Evolutionary conservation across 1,140 invertebrate species (phyloP).

Genomic region (Pygmarrhopalites habei): DNA sequence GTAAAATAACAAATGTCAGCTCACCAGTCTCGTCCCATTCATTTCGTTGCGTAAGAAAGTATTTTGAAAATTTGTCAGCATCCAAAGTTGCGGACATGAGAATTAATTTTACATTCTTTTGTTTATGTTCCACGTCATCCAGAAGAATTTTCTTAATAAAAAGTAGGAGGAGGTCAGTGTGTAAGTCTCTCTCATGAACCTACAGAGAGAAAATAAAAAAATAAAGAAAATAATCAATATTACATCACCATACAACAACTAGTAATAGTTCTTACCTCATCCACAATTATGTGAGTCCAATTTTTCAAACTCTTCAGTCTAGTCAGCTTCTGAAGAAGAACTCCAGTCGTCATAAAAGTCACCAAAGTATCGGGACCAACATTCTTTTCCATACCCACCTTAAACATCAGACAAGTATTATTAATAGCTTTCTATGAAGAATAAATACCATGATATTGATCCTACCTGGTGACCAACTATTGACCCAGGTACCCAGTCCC

Average conservation of each 20-base stretch:
- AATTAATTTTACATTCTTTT: slow-evolving; percentile 44
- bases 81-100: slow-evolving; percentile 58
- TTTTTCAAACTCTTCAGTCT: slow-evolving; percentile 51
- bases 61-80: slow-evolving; percentile 47
- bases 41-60: slow-evolving; percentile 49
- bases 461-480: too few species aligned
- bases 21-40: slow-evolving; percentile 44
- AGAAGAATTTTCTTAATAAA: slow-evolving; percentile 60
- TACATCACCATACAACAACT: too few species aligned
- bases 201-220: too few species aligned
- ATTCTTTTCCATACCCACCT: slow-evolving; percentile 59
- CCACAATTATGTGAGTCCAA: slow-evolving; percentile 85
- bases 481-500: slow-evolving; percentile 66
- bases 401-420: too few species aligned
- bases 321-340: slow-evolving; percentile 59
- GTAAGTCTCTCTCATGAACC: slow-evolving; percentile 86
- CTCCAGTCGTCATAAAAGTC: slow-evolving; percentile 74
- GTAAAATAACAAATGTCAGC: too few species aligned
- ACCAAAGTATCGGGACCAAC: slow-evolving; percentile 58
- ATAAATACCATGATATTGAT: too few species aligned
- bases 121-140: slow-evolving; percentile 20
- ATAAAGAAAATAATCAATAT: too few species aligned
- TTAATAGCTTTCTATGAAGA: too few species aligned
- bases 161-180: slow-evolving; percentile 87
- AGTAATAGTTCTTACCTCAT: too few species aligned